phyloP scores from a whole-genome alignment of 2,888 invertebrate genomes.

The Plebejus melissa region DNA sequence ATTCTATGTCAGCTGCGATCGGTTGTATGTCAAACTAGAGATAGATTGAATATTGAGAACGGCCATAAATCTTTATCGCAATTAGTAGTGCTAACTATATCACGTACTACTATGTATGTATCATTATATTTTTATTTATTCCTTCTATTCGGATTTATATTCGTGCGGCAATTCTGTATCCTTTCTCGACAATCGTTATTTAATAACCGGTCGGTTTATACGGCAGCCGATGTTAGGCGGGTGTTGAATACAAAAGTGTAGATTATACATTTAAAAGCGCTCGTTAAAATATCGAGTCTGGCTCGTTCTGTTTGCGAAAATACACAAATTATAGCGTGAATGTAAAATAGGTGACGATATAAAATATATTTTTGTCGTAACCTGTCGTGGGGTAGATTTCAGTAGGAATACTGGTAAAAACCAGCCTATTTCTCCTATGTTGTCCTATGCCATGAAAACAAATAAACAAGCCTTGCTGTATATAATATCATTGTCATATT shows the following conservation, averaged over 20 bases:
- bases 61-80: neutral
- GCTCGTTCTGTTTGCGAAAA: constrained; percentile 18
- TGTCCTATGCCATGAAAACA: too few relatives aligned
- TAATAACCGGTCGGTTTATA: constrained; percentile 26
- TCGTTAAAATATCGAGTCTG: constrained; percentile 50
- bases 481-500: too few relatives aligned
- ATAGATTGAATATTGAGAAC: too few relatives aligned
- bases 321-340: neutral
- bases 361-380: neutral
- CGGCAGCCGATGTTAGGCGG: constrained; percentile 46
- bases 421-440: too few relatives aligned
- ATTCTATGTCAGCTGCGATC: too few relatives aligned
- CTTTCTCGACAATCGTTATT: constrained; percentile 12
- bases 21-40: too few relatives aligned
- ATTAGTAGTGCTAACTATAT: neutral
- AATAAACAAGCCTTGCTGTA: too few relatives aligned
- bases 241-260: constrained; percentile 69
- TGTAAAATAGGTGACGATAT: neutral
- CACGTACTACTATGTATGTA: neutral
- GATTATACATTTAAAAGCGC: constrained; percentile 73
- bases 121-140: neutral
- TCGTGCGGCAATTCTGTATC: constrained; percentile 14
- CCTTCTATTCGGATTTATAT: constrained; percentile 9
- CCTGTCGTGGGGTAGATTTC: too few relatives aligned
- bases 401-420: too few relatives aligned